phyloP scores from a whole-genome alignment of 2,797 vertebrate genomes.

The Centroberyx gerrardi region DNA sequence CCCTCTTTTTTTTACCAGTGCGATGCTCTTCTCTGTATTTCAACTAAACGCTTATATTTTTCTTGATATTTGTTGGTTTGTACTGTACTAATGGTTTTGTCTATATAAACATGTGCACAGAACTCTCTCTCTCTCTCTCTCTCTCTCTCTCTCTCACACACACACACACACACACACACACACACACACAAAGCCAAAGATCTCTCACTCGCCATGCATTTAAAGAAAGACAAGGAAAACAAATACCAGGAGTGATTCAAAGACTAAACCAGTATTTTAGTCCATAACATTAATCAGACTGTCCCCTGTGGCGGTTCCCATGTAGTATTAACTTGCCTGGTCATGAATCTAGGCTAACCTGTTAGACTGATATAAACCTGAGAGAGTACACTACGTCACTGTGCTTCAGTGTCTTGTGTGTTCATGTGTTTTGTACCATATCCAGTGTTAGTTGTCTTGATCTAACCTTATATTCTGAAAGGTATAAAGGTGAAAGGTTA shows the following conservation, averaged over 20 bases:
- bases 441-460: background rate
- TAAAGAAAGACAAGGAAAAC: constrained; percentile 14
- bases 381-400: constrained; percentile 7
- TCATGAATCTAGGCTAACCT: constrained; percentile 61
- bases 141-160: background rate
- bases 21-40: background rate
- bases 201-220: background rate
- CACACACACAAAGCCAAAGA: too few species aligned
- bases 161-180: background rate
- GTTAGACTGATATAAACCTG: constrained; percentile 40
- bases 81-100: background rate
- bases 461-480: background rate
- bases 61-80: constrained; percentile 2
- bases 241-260: constrained; percentile 32
- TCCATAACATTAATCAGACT: constrained; percentile 27
- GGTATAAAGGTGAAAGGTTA: background rate
- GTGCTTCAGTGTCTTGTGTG: background rate
- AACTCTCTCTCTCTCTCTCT: background rate
- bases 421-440: background rate
- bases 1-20: background rate
- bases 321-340: constrained; percentile 42
- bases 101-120: background rate
- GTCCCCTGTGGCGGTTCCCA: constrained; percentile 71
- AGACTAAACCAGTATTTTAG: constrained; percentile 23
- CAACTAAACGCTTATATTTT: background rate